Evolutionary conservation across 2,113 vertebrate genomes (phyloP), one percentile per base, ranked within the genome.

Genomic region (Damaliscus lunatus): DNA sequence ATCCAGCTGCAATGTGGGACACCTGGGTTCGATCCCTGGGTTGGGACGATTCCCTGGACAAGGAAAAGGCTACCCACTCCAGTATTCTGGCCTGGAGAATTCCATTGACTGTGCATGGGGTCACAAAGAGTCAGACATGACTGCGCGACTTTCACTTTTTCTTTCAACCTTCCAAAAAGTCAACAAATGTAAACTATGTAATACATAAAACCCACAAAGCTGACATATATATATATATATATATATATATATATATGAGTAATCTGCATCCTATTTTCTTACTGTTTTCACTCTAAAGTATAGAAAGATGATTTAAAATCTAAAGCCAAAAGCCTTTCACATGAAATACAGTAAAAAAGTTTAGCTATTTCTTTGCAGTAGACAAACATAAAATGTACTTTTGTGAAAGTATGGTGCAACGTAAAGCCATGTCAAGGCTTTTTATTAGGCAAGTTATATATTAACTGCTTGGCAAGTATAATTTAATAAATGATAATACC

Each of bases 251-350:
- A n/a, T 88, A 94, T 84, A 36, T 96, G 36, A 96, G 50, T 59
- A 59, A 94, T 90, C 95, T 94, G 7, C 36, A 80, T 84, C 5
- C 21, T 85, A 85, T 88, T 91, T 94, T 67, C 53, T 89, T 71
- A 90, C 74, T 80, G 46, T 89, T 93, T 96, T 74, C 50, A 91
- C 57, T 94, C 40, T 90, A 89, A 78, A 97, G 77, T 9, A 4
- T 55, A 36, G 27, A 89, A 59, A 67, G n/a, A 80, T 67, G n/a
- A 59, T 92, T 90, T 78, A 96, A 93, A 78, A 14, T 92, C 62
- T 89, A 94, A 87, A 86, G 29, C 57, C 78, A 90, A 92, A 94
- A 60, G 48, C 4, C 48, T 96, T 91, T 86, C 9, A 11, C 78
- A 82, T 90, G 16, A 94, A 80, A 88, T 80, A 94, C 0, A 85